Percentiles rank a stretch among this genome's conserved stretches.
Conservation (phyloP, 2,113 vertebrate genomes). For the Camelus bactrianus region DNA sequence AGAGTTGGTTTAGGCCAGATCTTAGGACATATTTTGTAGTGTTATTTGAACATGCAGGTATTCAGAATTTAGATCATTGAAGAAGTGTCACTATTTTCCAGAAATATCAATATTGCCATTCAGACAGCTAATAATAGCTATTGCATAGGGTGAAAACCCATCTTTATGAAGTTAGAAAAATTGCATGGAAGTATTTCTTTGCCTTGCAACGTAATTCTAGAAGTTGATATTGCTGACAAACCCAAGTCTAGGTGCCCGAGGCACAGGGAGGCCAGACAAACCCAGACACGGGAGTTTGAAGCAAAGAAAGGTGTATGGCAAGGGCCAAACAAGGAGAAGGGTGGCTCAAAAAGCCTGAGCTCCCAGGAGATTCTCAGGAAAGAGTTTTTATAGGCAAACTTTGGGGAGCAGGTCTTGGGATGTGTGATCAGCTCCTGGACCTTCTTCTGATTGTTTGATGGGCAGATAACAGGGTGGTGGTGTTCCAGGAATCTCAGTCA, state of each 20-base stretch:
- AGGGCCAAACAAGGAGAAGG: background rate
- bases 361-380: background rate
- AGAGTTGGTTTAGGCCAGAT: background rate
- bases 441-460: background rate
- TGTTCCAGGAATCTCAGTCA: background rate
- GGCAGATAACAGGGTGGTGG: background rate
- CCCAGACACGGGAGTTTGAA: background rate
- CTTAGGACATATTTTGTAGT: background rate
- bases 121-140: background rate
- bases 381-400: background rate
- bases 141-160: background rate
- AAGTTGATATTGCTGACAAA: background rate
- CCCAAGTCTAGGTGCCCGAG: background rate
- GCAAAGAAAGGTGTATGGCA: background rate
- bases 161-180: slow-evolving; percentile 4
- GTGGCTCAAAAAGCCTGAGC: background rate
- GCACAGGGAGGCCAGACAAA: background rate
- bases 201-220: background rate
- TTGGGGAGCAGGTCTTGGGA: background rate
- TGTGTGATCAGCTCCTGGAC: background rate
- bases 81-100: background rate
- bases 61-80: background rate
- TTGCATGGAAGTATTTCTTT: background rate
- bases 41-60: background rate
- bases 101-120: slow-evolving; percentile 12